These are phyloP conservation scores for Perccottus glenii DNA, from an alignment of 2,113 vertebrate species.

Conservation along the genomic window DNA sequence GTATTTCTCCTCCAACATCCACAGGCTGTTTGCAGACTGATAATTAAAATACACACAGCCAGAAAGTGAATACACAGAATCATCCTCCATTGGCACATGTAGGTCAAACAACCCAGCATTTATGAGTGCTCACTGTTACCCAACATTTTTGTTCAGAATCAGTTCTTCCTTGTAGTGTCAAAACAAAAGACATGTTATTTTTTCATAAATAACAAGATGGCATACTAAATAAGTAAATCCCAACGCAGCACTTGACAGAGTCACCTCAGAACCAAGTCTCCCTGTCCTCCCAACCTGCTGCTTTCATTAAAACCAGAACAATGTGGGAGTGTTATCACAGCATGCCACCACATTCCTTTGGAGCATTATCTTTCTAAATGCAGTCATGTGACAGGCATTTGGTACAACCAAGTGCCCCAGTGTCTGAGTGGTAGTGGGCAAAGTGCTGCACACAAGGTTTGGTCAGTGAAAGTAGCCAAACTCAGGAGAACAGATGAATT, in stretches of 20 bases:
- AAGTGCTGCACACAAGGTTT: conserved; percentile 1
- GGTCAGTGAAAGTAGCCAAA: conserved; percentile 11
- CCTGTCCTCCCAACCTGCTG: background rate
- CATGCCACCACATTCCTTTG: conserved; percentile 65
- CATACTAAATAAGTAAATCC: too few relatives aligned
- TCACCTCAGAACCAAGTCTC: background rate
- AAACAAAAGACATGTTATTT: background rate
- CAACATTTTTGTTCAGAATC: conserved; percentile 15
- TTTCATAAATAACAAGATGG: too few relatives aligned
- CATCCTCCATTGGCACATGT: conserved; percentile 6
- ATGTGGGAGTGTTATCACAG: conserved; percentile 43
- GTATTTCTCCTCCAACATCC: conserved; percentile 44
- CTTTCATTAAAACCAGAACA: conserved; percentile 36
- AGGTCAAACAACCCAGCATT: background rate
- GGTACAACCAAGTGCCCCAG: conserved; percentile 57
- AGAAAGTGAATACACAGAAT: conserved; percentile 9
- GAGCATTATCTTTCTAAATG: conserved; percentile 54
- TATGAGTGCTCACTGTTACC: conserved; percentile 2
- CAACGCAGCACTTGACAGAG: conserved; percentile 10
- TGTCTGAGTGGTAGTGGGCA: conserved; percentile 48
- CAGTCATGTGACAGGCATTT: conserved; percentile 70
- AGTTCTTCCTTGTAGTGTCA: background rate
- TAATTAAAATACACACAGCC: conserved; percentile 23
- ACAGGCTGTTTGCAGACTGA: conserved; percentile 44
- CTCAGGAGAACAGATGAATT: background rate